Percentiles rank a stretch among this genome's conserved stretches.
phyloP scores from a whole-genome alignment of 2,797 vertebrate genomes.

The Labeo calbasu region DNA sequence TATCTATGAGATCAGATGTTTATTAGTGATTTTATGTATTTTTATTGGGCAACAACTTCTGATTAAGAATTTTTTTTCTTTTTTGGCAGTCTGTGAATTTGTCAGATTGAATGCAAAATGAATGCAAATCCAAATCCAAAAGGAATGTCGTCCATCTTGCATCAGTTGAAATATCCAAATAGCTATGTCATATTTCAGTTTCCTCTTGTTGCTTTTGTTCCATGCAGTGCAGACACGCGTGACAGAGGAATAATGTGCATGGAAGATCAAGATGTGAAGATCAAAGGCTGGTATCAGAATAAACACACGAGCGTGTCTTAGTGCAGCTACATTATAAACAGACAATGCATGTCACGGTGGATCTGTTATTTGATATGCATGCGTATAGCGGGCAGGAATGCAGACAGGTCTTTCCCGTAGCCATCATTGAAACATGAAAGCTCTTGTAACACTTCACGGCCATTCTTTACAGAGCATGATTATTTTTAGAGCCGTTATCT shows the following conservation, averaged over 20 bases:
- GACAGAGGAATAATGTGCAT: constrained; percentile 3
- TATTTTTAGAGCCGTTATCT: constrained; percentile 77
- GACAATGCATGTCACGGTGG: constrained; percentile 46
- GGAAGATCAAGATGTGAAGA: constrained; percentile 24
- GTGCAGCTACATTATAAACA: constrained; percentile 40
- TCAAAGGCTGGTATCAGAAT: background rate
- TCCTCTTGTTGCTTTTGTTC: constrained; percentile 2
- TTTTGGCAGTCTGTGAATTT: background rate
- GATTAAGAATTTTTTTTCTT: background rate
- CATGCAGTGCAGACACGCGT: background rate
- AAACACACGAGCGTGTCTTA: background rate
- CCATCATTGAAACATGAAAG: constrained; percentile 69
- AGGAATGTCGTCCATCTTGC: background rate
- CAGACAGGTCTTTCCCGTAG: constrained; percentile 67
- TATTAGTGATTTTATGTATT: background rate
- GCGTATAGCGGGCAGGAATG: constrained; percentile 67
- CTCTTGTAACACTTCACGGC: constrained; percentile 64
- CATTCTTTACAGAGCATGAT: constrained; percentile 58
- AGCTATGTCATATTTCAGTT: constrained; percentile 2
- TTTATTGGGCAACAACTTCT: background rate
- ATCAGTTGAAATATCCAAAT: constrained; percentile 21
- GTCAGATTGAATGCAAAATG: background rate
- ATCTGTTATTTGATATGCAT: constrained; percentile 57
- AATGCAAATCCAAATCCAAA: constrained; percentile 13
- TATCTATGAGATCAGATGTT: background rate